Percentiles rank a stretch among this genome's conserved stretches.
These are phyloP conservation scores for Oncorhynchus gorbuscha DNA, from an alignment of 2,113 vertebrate species.

Conservation along the genomic window DNA sequence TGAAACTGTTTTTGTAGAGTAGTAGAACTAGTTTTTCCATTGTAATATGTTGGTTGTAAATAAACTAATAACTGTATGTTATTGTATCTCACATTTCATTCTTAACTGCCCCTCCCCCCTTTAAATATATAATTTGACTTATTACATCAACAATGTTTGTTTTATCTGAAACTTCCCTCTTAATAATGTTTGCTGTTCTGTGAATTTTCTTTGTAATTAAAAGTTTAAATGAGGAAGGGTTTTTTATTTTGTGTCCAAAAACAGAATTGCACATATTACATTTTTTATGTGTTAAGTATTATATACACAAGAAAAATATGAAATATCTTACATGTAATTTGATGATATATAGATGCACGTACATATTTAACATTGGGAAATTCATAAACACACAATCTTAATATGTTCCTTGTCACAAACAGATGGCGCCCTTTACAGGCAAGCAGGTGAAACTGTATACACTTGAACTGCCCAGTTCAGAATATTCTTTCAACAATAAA, in stretches of 20 bases:
- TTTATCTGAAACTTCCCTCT: slow-evolving; percentile 77
- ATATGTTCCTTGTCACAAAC: neutral
- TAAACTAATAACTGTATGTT: slow-evolving; percentile 65
- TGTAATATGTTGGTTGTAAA: slow-evolving; percentile 76
- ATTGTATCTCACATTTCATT: slow-evolving; percentile 64
- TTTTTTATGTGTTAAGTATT: neutral
- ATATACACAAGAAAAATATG: neutral
- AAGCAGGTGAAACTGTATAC: neutral
- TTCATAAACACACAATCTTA: neutral
- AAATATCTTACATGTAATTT: neutral
- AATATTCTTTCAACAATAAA: neutral
- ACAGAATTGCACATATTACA: neutral
- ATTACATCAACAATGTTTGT: slow-evolving; percentile 72
- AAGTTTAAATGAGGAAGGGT: slow-evolving; percentile 59
- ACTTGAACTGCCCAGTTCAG: neutral
- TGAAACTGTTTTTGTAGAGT: slow-evolving; percentile 75
- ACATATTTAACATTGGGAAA: neutral
- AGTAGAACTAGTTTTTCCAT: slow-evolving; percentile 73
- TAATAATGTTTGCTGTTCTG: slow-evolving; percentile 81
- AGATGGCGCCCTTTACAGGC: neutral
- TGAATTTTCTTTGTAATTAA: slow-evolving; percentile 87
- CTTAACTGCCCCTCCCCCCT: slow-evolving; percentile 77
- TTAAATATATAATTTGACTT: slow-evolving; percentile 84
- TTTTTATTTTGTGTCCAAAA: slow-evolving; percentile 33
- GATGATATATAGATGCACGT: neutral